phyloP scores from a whole-genome alignment of 2,113 vertebrate species.

The Phoenicopterus ruber region DNA sequence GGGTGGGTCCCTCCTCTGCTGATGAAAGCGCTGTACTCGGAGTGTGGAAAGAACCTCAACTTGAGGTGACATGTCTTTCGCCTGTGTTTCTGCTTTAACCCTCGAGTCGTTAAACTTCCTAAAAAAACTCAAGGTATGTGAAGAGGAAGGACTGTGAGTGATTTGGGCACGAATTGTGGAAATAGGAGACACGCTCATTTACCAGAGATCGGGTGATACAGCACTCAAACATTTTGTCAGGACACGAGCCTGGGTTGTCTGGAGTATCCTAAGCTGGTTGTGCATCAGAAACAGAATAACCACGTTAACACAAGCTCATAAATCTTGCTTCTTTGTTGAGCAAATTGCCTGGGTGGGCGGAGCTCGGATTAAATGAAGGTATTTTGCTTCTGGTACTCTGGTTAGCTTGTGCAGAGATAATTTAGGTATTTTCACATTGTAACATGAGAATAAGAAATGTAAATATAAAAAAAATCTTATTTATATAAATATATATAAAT shows the following conservation, averaged over 20 bases:
- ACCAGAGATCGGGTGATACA: neutral
- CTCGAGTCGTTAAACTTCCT: neutral
- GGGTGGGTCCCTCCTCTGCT: neutral
- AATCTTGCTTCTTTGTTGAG: neutral
- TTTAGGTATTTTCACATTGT: neutral
- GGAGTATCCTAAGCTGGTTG: neutral
- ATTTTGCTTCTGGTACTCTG: neutral
- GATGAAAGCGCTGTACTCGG: neutral
- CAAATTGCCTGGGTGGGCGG: neutral
- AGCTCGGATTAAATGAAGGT: neutral
- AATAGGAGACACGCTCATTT: neutral
- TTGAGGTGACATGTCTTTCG: slow-evolving; percentile 9
- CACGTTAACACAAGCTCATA: neutral
- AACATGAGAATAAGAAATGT: neutral
- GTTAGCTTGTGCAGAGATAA: neutral
- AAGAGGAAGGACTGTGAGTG: neutral
- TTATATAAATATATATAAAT: neutral
- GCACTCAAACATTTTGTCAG: neutral
- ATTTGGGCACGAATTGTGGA: neutral
- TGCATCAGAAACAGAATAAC: neutral
- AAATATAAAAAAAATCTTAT: neutral
- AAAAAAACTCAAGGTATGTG: neutral
- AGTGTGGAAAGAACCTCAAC: slow-evolving; percentile 6
- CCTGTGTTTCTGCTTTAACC: neutral
- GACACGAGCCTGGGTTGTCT: neutral